A percentile compares a stretch with the other conserved stretches of the same genome.
These are phyloP conservation scores for Leptatherina wallacei DNA, from an alignment of 2,797 vertebrate species.

Conservation along the genomic window DNA sequence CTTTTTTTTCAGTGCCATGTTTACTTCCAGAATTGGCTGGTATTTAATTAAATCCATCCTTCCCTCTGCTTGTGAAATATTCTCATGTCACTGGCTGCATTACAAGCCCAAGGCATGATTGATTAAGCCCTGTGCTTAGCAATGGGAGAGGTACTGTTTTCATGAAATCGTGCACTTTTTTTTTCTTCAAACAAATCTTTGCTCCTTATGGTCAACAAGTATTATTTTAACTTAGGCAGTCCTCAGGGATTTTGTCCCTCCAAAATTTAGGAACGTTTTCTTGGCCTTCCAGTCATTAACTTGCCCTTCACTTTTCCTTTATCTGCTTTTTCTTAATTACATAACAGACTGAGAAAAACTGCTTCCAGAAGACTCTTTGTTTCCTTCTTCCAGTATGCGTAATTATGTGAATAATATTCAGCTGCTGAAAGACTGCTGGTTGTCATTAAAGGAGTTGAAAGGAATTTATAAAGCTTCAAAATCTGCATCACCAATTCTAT, in stretches of 20 bases:
- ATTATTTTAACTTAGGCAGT: not conserved
- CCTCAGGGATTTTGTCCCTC: not conserved
- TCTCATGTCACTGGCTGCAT: not conserved
- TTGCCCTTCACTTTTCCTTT: not conserved
- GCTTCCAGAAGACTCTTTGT: not conserved
- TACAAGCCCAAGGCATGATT: not conserved
- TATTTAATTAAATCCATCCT: not conserved
- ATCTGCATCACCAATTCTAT: not conserved
- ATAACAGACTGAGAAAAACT: not conserved
- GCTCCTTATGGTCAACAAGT: not conserved
- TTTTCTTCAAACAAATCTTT: not conserved
- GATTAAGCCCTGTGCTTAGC: not conserved
- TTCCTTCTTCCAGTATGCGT: not conserved
- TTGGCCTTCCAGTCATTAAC: not conserved
- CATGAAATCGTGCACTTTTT: not conserved
- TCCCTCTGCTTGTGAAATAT: not conserved
- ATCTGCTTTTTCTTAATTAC: too few species aligned
- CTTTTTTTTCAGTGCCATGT: not conserved
- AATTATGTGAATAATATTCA: not conserved
- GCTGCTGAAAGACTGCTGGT: not conserved
- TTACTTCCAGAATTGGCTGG: not conserved
- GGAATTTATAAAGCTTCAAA: not conserved
- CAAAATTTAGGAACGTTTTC: not conserved
- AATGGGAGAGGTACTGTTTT: not conserved
- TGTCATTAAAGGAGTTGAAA: not conserved